Evolutionary conservation across 2,797 vertebrate species (phyloP).

Genomic region (Calcarius lapponicus): DNA sequence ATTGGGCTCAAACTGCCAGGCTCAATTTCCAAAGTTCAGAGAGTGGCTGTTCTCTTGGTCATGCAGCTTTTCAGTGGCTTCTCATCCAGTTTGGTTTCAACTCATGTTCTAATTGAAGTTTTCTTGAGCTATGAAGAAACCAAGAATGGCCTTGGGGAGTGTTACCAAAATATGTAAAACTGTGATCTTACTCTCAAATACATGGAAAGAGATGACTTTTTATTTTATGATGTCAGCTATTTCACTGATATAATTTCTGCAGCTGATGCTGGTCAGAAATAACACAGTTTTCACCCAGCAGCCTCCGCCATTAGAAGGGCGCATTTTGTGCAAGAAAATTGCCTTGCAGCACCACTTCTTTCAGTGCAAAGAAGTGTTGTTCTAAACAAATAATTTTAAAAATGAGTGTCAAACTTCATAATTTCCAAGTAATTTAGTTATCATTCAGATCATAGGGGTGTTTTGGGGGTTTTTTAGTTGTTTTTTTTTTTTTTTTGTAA

Average conservation of each 20-base stretch:
- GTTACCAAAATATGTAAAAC: constrained; percentile 37
- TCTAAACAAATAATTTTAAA: neutral
- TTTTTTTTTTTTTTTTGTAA: neutral
- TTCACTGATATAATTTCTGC: constrained; percentile 16
- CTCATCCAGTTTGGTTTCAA: constrained; percentile 8
- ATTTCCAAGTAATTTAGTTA: neutral
- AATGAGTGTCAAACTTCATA: neutral
- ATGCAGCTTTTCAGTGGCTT: constrained; percentile 30
- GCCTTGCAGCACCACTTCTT: neutral
- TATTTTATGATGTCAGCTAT: constrained; percentile 18
- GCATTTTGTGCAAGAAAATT: neutral
- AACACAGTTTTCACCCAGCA: constrained; percentile 23
- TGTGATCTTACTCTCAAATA: constrained; percentile 44
- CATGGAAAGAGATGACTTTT: constrained; percentile 12
- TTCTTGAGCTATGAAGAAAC: constrained; percentile 40
- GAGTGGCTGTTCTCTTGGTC: neutral
- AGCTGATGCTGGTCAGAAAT: constrained; percentile 33
- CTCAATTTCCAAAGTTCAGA: constrained; percentile 39
- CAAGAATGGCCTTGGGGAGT: constrained; percentile 58
- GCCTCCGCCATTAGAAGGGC: neutral
- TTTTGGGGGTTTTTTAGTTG: neutral
- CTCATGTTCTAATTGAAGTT: constrained; percentile 31
- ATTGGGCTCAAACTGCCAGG: constrained; percentile 25
- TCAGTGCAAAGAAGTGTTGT: neutral
- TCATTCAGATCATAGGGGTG: neutral